These are phyloP conservation scores for Calosoma granatense DNA, from an alignment of 1,140 invertebrate species.

Conservation along the genomic window DNA sequence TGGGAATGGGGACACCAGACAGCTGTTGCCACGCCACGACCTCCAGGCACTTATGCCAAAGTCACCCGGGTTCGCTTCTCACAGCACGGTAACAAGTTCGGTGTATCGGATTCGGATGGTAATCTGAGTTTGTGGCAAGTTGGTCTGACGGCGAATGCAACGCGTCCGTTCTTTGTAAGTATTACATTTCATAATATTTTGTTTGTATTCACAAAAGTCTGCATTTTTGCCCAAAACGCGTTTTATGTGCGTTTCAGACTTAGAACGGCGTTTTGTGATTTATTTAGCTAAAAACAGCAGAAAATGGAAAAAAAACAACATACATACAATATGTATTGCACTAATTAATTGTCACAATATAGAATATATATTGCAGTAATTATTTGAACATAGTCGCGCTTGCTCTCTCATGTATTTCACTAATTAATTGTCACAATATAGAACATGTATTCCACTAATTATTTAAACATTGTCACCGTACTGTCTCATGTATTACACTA, in stretches of 20 bases:
- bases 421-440: too few relatives aligned
- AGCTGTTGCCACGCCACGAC: slow-evolving; percentile 77
- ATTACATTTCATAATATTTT: slow-evolving; percentile 7
- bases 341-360: not conserved
- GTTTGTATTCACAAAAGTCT: not conserved
- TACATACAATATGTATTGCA: too few relatives aligned
- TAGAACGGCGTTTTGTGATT: too few relatives aligned
- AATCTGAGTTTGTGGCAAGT: slow-evolving; percentile 91
- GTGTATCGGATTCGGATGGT: slow-evolving; percentile 85
- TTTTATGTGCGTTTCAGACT: too few relatives aligned
- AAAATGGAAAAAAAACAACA: too few relatives aligned
- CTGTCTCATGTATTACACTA: too few relatives aligned
- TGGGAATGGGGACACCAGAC: slow-evolving; percentile 97
- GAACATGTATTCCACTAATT: too few relatives aligned
- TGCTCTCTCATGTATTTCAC: too few relatives aligned
- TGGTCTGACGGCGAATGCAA: slow-evolving; percentile 68
- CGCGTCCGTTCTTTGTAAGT: slow-evolving; percentile 93
- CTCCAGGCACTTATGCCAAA: slow-evolving; percentile 83
- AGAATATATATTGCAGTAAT: not conserved
- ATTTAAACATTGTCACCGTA: too few relatives aligned
- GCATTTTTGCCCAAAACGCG: too few relatives aligned
- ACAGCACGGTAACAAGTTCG: slow-evolving; percentile 97
- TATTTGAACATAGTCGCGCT: not conserved
- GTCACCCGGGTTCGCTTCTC: slow-evolving; percentile 92
- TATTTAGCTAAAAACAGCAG: too few relatives aligned